Percentiles rank a stretch among this genome's conserved stretches.
These are phyloP conservation scores for Heliocidaris erythrogramma DNA, from an alignment of 35 echinoderm and acorn worm species.

Conservation along the genomic window DNA sequence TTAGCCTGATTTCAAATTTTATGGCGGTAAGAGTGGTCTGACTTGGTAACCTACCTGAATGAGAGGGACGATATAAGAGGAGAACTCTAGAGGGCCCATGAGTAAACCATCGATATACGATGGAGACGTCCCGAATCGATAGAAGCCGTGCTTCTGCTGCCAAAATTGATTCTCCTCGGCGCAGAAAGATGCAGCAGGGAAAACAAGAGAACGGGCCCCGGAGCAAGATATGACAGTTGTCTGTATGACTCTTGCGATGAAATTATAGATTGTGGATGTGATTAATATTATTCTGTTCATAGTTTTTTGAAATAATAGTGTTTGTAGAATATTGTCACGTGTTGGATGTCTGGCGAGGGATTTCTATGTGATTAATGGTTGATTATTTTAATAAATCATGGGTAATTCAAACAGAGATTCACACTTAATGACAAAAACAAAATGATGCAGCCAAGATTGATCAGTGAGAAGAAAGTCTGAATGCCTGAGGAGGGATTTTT, in stretches of 20 bases:
- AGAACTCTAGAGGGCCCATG: slow-evolving; percentile 17
- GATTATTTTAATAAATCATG: neutral
- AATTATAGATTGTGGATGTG: neutral
- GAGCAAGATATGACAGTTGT: slow-evolving; percentile 13
- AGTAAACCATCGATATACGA: neutral
- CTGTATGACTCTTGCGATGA: slow-evolving; percentile 18
- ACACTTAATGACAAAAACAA: neutral
- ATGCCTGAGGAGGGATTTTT: neutral
- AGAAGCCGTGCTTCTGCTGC: slow-evolving; percentile 22
- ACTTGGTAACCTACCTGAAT: neutral
- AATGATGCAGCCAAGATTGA: neutral
- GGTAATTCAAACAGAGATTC: neutral
- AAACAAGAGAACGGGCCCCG: neutral
- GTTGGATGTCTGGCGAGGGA: neutral
- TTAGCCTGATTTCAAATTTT: neutral
- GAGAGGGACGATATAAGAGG: neutral
- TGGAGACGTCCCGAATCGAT: slow-evolving; percentile 2
- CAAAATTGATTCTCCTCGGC: neutral
- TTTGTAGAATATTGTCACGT: neutral
- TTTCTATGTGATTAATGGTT: neutral
- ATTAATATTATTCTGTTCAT: neutral
- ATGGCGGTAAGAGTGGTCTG: neutral
- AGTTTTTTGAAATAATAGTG: neutral
- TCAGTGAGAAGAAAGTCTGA: neutral
- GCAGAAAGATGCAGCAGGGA: neutral